Percentiles rank a stretch among this genome's conserved stretches.
Conservation (phyloP, 2,888 invertebrate species). For the Opisthograptis luteolata region DNA sequence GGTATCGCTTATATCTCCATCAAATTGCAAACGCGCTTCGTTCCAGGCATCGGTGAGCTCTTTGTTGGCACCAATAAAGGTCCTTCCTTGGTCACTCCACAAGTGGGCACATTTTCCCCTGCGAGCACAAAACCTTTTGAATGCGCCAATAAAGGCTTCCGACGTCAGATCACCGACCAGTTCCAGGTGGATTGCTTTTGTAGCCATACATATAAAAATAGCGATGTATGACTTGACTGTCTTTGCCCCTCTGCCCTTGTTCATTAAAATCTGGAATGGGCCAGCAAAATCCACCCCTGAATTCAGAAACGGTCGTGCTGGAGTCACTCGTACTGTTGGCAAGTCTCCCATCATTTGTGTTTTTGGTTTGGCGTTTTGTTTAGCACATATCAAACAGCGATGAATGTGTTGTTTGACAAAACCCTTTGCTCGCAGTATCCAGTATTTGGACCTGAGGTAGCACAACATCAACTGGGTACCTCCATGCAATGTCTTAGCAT, state of each 20-base stretch:
- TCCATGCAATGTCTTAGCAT: constrained; percentile 31
- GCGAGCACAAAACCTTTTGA: constrained; percentile 28
- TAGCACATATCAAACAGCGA: constrained; percentile 37
- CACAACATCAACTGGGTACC: constrained; percentile 37
- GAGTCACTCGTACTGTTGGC: constrained; percentile 34
- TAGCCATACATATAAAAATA: constrained; percentile 40
- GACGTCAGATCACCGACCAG: constrained; percentile 43
- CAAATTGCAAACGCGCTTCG: constrained; percentile 16
- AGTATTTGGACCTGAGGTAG: constrained; percentile 39
- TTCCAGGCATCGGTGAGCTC: constrained; percentile 12
- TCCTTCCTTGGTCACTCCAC: constrained; percentile 34
- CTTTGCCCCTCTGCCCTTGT: constrained; percentile 36
- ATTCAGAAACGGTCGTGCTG: constrained; percentile 34
- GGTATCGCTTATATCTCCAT: constrained; percentile 4
- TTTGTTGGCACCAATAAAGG: constrained; percentile 26
- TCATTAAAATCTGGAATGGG: constrained; percentile 36
- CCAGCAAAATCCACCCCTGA: constrained; percentile 43
- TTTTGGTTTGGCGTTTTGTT: constrained; percentile 25
- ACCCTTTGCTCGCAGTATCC: constrained; percentile 37
- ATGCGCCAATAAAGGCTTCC: constrained; percentile 37
- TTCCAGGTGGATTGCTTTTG: constrained; percentile 47
- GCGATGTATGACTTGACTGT: constrained; percentile 37
- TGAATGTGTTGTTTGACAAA: constrained; percentile 29
- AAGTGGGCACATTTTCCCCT: constrained; percentile 26
- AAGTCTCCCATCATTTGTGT: too few relatives aligned